phyloP scores from a whole-genome alignment of 2,888 invertebrate genomes.

The Pollenia amentaria region DNA sequence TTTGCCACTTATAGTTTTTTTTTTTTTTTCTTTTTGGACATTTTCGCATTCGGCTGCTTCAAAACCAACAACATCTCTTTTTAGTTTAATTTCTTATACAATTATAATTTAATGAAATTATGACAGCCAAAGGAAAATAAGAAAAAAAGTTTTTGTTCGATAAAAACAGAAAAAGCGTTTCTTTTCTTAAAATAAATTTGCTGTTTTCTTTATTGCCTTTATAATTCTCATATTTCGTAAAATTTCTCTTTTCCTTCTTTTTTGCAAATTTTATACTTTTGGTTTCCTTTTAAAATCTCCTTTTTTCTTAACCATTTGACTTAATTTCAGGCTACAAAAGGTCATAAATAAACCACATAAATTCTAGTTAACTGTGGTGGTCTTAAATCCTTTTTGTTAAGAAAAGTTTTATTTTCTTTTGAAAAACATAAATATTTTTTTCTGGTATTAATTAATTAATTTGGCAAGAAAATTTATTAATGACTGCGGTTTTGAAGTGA shows the following conservation, averaged over 20 bases:
- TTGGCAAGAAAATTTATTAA: slow-evolving; percentile 11
- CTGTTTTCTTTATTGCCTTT: slow-evolving; percentile 4
- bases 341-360: slow-evolving; percentile 51
- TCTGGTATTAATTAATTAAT: slow-evolving; percentile 30
- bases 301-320: background rate
- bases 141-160: background rate
- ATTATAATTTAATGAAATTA: slow-evolving; percentile 64
- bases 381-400: background rate
- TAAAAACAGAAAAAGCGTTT: background rate
- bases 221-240: background rate
- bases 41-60: background rate
- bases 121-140: slow-evolving; percentile 22
- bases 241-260: background rate
- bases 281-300: background rate
- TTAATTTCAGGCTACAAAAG: background rate
- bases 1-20: slow-evolving; percentile 7
- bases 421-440: background rate
- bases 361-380: slow-evolving; percentile 18
- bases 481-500: background rate
- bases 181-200: background rate
- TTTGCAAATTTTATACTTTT: background rate
- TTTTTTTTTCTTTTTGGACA: background rate
- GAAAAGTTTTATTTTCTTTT: slow-evolving; percentile 6
- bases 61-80: slow-evolving; percentile 35
- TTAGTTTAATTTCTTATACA: slow-evolving; percentile 46